Conservation (phyloP, 1,140 invertebrate species). For the Cephus cinctus region DNA sequence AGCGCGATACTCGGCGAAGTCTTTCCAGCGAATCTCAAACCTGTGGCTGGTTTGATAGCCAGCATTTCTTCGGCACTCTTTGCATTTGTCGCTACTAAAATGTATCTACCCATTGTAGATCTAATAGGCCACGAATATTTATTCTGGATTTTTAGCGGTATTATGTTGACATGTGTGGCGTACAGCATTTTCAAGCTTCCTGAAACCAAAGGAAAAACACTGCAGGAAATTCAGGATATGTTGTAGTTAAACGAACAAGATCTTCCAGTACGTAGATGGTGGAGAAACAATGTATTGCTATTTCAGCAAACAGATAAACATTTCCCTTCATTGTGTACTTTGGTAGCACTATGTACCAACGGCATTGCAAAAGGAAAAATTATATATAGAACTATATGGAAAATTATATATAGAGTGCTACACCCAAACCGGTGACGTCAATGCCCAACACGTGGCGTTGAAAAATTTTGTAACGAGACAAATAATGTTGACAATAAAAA, state of each 20-base stretch:
- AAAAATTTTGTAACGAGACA: too few species aligned
- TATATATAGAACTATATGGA: too few species aligned
- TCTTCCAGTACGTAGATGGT: too few species aligned
- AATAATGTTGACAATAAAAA: too few species aligned
- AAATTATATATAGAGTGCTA: too few species aligned
- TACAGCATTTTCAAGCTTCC: background rate
- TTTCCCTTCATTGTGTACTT: too few species aligned
- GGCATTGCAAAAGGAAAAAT: too few species aligned
- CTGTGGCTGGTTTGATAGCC: conserved; percentile 65
- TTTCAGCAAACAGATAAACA: too few species aligned
- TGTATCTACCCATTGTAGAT: conserved; percentile 63
- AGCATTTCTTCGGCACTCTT: conserved; percentile 68
- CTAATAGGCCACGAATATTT: conserved; percentile 45
- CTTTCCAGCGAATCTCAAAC: conserved; percentile 66
- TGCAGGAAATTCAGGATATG: background rate
- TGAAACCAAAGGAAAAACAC: background rate
- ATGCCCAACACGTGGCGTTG: too few species aligned
- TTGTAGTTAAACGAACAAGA: background rate
- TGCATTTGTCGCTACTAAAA: conserved; percentile 71
- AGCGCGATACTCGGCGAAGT: conserved; percentile 70
- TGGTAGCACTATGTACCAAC: too few species aligned
- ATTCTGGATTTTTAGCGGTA: background rate
- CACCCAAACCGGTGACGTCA: too few species aligned
- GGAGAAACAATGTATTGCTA: too few species aligned
- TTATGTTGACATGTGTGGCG: background rate